Evolutionary conservation across 2,113 vertebrate genomes (phyloP), one percentile per base, ranked within the genome.

Genomic region (Chaetodon trifascialis): DNA sequence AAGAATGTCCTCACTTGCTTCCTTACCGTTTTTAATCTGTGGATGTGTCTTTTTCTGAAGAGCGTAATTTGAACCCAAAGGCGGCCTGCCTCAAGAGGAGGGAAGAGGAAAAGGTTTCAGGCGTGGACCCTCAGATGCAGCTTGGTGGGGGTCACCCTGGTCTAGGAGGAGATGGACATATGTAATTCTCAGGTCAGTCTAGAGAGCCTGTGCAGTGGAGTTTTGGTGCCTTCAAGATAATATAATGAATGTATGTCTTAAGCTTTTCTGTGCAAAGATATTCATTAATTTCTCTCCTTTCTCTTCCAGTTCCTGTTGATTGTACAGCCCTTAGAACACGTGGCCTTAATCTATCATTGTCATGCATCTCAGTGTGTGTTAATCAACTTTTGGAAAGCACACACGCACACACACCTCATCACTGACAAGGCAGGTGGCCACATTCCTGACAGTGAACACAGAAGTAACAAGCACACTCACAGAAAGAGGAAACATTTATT

Each of bases 31-130:
- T 76, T 73, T 76, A 54, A 71, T 78, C 3, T 4, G 14, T 19
- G 11, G 44, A 11, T 79, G 12, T 67, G 16, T 79, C 62, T 25
- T 64, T 83, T 78, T 80, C 21, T 76, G 59, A 90, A 99, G 98
- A 99, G 90, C 97, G 98, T 81, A 99, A 99, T 89, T 95, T 99
- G 92, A 99, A 99, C 91, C 98, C 98, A 56, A 99, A 99, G 94
- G 97, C 98, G 0, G 98, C 98, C 85, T 99, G 98, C 94, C 94
- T 99, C 93, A 99, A 99, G 85, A 97, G 98, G 11, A 94, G 98
- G 52, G 98, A 99, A 91, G 98, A 99, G 81, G 98, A 99, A 91
- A 99, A 99, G 65, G 97, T 97, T 86, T 97, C 97, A 0, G 95
- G 96, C 21, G 96, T 98, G 75, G 98, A 99, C 70, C 96, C 97